Evolutionary conservation across 1,140 invertebrate genomes (phyloP), one percentile per base, ranked within the genome.

Genomic region (Lamellibrachia luymesi): DNA sequence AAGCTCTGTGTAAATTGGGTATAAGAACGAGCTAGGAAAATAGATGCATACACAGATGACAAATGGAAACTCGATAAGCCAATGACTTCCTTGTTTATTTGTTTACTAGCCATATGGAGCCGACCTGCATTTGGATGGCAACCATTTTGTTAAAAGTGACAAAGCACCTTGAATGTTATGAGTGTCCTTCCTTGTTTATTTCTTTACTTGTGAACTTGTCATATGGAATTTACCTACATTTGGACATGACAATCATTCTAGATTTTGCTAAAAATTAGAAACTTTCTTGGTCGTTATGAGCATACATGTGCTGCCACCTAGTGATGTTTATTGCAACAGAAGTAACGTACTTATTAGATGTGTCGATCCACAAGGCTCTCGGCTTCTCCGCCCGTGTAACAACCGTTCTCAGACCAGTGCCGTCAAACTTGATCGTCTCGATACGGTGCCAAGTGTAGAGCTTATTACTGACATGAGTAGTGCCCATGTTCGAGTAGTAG

Each of bases 401-500:
- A 8, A 92, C 27, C 51, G 92, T 92, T 27, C 56, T 92, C 51
- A 51, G 6, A 8, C 64, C 64, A 80, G 64, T 80, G 64, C 64
- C 64, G 17, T 80, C 64, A 80, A 80, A 80, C 92, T 92, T 92
- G 50, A 92, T 52, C 8, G 92, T 92, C 0, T 92, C 92, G 49
- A 93, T 89, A 10, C 89, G 52, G 25, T 93, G 64, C 50, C 49
- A 93, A 10, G 92, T 91, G 90, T 52, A 93, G 50, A 90, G 10
- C 25, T 38, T 91, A 27, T 17, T 50, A 38, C 38, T 51, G 90
- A 2, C 93, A 92, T 27, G 94, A 94, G 49, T 93, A 92, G 51
- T 94, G 93, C 91, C 95, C 92, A 94, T 94, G 94, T 95, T 95
- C 90, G 94, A 94, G 90, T 94, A 95, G 92, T 95, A 95, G 7